Evolutionary conservation across 35 echinoderm and acorn worm genomes (phyloP).

Genomic region (Stichopus chloronotus): DNA sequence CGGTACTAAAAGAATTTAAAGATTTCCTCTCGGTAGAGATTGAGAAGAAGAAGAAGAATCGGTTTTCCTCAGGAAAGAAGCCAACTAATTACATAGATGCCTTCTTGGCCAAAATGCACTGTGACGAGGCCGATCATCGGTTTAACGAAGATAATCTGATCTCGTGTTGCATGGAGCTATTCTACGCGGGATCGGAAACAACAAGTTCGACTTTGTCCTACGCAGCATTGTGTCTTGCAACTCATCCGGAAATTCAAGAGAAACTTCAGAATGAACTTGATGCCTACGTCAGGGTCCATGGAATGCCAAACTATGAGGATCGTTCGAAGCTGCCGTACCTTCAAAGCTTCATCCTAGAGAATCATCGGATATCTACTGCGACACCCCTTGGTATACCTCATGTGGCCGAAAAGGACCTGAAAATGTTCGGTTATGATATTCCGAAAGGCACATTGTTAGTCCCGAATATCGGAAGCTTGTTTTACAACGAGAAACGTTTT

Average conservation of each 20-base stretch:
- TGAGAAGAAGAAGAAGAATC: not conserved
- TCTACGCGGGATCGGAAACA: constrained; percentile 35
- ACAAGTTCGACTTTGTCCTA: not conserved
- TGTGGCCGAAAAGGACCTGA: constrained; percentile 20
- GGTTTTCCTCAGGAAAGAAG: not conserved
- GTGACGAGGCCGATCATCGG: not conserved
- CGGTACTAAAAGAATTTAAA: constrained; percentile 9
- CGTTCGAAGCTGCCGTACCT: constrained; percentile 67
- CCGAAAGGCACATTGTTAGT: constrained; percentile 68
- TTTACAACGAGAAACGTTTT: constrained; percentile 60
- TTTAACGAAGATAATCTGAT: constrained; percentile 10
- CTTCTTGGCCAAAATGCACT: not conserved
- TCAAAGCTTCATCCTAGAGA: constrained; percentile 69
- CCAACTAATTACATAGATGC: not conserved
- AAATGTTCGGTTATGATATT: constrained; percentile 70
- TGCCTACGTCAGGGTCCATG: not conserved
- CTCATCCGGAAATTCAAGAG: not conserved
- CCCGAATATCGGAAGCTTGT: constrained; percentile 60
- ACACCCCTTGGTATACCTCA: constrained; percentile 70
- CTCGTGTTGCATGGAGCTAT: constrained; percentile 37
- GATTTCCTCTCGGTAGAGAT: not conserved
- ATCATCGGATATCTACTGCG: constrained; percentile 46
- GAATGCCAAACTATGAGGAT: constrained; percentile 57
- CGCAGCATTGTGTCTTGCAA: not conserved
- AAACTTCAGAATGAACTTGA: constrained; percentile 18